Conservation (phyloP, 1,140 invertebrate species). For the Trypoxylus dichotomus region DNA sequence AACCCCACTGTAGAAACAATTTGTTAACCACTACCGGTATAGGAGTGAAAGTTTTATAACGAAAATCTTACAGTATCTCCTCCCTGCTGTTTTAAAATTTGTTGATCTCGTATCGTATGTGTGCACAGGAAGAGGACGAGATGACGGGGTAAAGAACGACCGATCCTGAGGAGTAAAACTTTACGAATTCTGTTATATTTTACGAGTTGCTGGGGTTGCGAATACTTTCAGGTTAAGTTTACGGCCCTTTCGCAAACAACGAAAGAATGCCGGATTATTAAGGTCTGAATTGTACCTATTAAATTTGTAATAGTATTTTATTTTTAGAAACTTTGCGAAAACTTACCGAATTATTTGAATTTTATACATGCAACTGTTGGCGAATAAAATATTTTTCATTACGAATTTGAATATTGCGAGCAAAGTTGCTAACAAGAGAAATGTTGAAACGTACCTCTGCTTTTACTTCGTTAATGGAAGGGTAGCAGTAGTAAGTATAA, state of each 20-base stretch:
- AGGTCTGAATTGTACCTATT: conserved; percentile 19
- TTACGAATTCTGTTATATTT: conserved; percentile 24
- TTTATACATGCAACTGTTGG: neutral
- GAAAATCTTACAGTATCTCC: conserved; percentile 4
- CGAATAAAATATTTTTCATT: neutral
- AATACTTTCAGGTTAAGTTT: conserved; percentile 1
- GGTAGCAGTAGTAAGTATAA: too few relatives aligned
- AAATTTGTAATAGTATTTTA: conserved; percentile 13
- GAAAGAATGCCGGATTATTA: conserved; percentile 11
- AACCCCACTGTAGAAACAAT: conserved; percentile 13
- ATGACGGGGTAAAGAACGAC: neutral
- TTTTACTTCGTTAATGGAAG: too few relatives aligned
- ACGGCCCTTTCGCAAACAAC: neutral
- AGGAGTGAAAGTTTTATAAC: conserved; percentile 9
- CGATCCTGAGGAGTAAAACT: conserved; percentile 10
- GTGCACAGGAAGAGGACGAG: neutral
- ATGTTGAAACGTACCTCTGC: too few relatives aligned
- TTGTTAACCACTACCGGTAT: neutral
- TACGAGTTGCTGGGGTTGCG: neutral
- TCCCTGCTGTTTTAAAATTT: conserved; percentile 12
- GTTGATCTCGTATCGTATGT: conserved; percentile 6
- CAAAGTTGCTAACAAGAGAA: too few relatives aligned
- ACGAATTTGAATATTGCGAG: neutral
- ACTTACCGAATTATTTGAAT: neutral
- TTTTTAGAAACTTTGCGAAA: neutral